These are phyloP conservation scores for Ectropis grisescens DNA, from an alignment of 1,140 invertebrate genomes.

Conservation along the genomic window DNA sequence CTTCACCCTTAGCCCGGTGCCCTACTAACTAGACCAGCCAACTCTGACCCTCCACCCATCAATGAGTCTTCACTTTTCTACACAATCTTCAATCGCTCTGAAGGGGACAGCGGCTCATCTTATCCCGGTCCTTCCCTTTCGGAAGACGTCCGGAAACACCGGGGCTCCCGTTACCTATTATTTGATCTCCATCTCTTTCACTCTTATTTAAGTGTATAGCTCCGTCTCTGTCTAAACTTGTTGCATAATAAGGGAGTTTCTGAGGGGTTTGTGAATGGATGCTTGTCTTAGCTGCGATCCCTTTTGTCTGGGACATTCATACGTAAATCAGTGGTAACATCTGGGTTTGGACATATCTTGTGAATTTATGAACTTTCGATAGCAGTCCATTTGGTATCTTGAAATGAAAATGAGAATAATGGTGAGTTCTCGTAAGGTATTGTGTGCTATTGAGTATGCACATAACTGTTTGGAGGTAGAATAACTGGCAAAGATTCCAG, in stretches of 20 bases:
- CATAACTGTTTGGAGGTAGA: too few species aligned
- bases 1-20: constrained; percentile 27
- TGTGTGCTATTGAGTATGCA: too few species aligned
- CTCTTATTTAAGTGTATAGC: constrained; percentile 6
- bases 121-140: constrained; percentile 17
- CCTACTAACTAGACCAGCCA: constrained; percentile 21
- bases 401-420: too few species aligned
- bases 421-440: too few species aligned
- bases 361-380: too few species aligned
- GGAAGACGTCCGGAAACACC: constrained; percentile 41
- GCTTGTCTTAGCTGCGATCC: constrained; percentile 17
- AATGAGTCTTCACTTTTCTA: background rate
- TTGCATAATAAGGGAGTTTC: constrained; percentile 24
- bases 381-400: too few species aligned
- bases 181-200: constrained; percentile 19
- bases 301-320: constrained; percentile 19
- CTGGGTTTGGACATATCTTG: too few species aligned
- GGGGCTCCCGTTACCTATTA: constrained; percentile 35
- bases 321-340: too few species aligned
- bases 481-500: too few species aligned
- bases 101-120: constrained; percentile 24
- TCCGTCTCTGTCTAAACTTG: constrained; percentile 32
- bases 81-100: constrained; percentile 1
- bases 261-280: constrained; percentile 22
- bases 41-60: too few species aligned